phyloP scores from a whole-genome alignment of 1,140 invertebrate genomes.

The Dinoponera quadriceps region DNA sequence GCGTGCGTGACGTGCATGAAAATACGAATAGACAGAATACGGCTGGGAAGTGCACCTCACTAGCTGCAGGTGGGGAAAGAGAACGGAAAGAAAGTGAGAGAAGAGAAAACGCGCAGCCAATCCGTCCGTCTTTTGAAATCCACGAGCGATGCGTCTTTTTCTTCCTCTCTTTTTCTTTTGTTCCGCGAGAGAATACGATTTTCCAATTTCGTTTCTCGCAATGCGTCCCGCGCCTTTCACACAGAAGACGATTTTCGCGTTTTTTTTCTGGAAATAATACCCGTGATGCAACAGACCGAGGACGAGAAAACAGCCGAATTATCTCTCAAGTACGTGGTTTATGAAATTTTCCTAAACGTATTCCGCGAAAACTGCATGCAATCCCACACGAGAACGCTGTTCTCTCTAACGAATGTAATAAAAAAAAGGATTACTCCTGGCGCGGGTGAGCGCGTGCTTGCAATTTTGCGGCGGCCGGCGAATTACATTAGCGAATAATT shows the following conservation, averaged over 20 bases:
- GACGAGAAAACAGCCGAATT: background rate
- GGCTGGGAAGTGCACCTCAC: too few species aligned
- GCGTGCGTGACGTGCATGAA: too few species aligned
- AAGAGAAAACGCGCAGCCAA: background rate
- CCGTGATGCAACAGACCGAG: background rate
- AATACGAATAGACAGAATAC: background rate
- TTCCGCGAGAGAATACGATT: background rate
- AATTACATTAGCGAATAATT: background rate
- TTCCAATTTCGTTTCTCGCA: background rate
- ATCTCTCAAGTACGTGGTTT: background rate
- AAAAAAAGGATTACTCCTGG: constrained; percentile 17
- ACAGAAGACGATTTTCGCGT: background rate
- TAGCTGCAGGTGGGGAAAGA: background rate
- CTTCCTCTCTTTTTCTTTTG: too few species aligned
- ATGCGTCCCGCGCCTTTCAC: background rate
- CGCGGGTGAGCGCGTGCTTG: background rate
- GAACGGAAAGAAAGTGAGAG: background rate
- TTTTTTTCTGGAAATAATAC: background rate
- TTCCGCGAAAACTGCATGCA: background rate
- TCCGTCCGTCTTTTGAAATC: too few species aligned
- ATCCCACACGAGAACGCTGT: background rate
- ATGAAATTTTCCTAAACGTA: constrained; percentile 6
- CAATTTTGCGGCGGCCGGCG: background rate
- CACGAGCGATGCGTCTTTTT: too few species aligned
- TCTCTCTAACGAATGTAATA: background rate